Evolutionary conservation across 2,113 vertebrate genomes (phyloP).

Genomic region (Vulpes ferrilata): DNA sequence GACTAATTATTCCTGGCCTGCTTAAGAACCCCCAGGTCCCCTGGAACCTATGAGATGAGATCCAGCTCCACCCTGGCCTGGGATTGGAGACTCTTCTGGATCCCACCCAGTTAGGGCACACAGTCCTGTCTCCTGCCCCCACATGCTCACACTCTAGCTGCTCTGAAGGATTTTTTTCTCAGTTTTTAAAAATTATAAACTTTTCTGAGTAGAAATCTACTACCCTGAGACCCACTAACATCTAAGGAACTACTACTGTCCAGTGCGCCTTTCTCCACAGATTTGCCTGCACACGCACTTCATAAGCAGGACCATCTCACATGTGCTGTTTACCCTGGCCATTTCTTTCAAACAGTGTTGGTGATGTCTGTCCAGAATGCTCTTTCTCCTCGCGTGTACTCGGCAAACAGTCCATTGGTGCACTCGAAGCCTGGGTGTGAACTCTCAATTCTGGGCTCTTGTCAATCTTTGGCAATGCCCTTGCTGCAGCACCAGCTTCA

Average conservation of each 20-base stretch:
- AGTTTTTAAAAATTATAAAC: not conserved
- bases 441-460: not conserved
- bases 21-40: not conserved
- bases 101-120: not conserved
- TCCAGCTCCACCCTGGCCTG: not conserved
- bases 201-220: not conserved
- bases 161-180: not conserved
- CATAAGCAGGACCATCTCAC: not conserved
- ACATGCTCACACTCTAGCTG: not conserved
- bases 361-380: not conserved
- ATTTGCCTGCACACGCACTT: accelerated
- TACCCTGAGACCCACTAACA: not conserved
- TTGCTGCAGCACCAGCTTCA: accelerated
- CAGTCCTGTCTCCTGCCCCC: no score
- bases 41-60: not conserved
- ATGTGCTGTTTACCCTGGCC: not conserved
- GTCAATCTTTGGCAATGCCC: not conserved
- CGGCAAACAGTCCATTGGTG: not conserved
- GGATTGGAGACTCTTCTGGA: not conserved
- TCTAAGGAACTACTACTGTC: not conserved
- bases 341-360: not conserved
- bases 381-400: not conserved
- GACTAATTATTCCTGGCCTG: not conserved
- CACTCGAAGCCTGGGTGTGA: accelerated
- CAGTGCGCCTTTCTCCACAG: not conserved